Conservation (phyloP, 37 sponge, comb jelly and placozoan species). For the Ephydatia muelleri region DNA sequence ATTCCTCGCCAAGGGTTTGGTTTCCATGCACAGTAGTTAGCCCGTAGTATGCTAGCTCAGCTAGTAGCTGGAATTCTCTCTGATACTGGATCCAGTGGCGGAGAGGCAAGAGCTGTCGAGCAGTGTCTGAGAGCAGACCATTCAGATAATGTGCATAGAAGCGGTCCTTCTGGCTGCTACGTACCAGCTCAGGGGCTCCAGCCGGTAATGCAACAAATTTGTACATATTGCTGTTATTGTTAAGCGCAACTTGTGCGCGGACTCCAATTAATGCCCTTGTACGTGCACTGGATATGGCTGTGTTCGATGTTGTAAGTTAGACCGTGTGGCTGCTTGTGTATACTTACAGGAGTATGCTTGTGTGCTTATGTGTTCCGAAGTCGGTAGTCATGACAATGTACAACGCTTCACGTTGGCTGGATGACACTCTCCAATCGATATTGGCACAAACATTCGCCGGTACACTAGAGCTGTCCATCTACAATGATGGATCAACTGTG, state of each 20-base stretch:
- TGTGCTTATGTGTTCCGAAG: constrained; percentile 19
- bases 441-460: constrained; percentile 63
- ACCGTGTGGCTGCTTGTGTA: background rate
- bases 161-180: constrained; percentile 76
- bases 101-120: constrained; percentile 42
- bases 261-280: background rate
- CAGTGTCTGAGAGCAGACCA: constrained; percentile 59
- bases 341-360: too few relatives aligned
- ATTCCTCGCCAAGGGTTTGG: constrained; percentile 93
- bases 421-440: constrained; percentile 61
- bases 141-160: constrained; percentile 51
- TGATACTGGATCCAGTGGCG: constrained; percentile 67
- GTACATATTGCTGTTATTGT: background rate
- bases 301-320: constrained; percentile 48
- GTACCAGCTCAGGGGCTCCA: constrained; percentile 73
- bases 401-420: constrained; percentile 70
- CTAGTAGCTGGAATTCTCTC: constrained; percentile 67
- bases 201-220: constrained; percentile 40
- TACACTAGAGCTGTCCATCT: constrained; percentile 62
- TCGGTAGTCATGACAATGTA: constrained; percentile 70
- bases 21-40: constrained; percentile 67
- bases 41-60: constrained; percentile 71
- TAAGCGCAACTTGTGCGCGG: background rate
- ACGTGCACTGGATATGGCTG: background rate
- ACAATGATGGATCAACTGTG: constrained; percentile 79